Base-by-base conservation (phyloP, 37 sponge, comb jelly and placozoan genomes). In the Petrosia ficiformis region DNA sequence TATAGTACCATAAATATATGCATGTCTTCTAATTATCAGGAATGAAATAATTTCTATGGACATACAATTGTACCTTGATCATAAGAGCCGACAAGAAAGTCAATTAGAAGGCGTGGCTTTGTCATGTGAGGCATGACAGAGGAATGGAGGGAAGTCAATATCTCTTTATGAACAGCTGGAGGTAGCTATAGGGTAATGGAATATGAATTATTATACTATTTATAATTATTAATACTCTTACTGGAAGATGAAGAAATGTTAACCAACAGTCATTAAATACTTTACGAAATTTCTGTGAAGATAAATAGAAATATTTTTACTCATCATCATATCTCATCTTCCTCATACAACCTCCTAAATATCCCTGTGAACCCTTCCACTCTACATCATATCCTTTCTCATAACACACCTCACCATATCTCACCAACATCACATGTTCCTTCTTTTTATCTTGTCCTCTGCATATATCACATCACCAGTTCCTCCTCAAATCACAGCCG, bases 51-150 rank as follows among this genome's bases (percentile, higher is more conserved):
- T n/a, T n/a, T n/a, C n/a, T n/a, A n/a, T n/a, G n/a, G n/a, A n/a
- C n/a, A n/a, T n/a, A n/a, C n/a, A n/a, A n/a, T n/a, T n/a, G 42
- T 39, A 72, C 92, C 92, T 2, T 77, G 42, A 74, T 95, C 78
- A 57, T 90, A 93, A 24, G 91, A 84, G 64, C 81, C 77, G 0
- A 89, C 81, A 36, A 98, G 94, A 83, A 95, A 98, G 77, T 98
- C 99, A 24, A 95, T 63, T 1, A 98, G 77, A 24, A 93, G 71
- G 44, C 88, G 83, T 5, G 99, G 99, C 64, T 98, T 87, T 4
- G 77, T 60, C 82, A 98, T 80, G 85, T 92, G 77, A 25, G 99
- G 99, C 70, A 98, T 92, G 37, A 98, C 90, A 2, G 80, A 56
- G 1, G 77, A 77, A 74, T 98, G 94, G 24, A 98, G 80, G 3